Evolutionary conservation across 2,888 invertebrate genomes (phyloP).

Genomic region (Mesorhabditis belari): DNA sequence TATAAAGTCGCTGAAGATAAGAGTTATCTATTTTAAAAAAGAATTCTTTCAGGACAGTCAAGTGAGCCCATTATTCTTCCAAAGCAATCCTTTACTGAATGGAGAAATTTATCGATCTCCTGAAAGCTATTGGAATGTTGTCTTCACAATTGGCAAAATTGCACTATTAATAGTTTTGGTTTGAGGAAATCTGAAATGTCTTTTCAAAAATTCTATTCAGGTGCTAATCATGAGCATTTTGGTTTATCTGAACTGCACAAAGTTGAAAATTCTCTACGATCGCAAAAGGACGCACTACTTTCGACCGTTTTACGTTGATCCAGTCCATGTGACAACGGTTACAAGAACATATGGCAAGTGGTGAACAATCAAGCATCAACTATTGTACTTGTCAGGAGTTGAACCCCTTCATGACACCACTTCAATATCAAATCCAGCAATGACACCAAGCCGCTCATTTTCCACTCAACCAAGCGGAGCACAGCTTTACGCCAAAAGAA

Average conservation of each 20-base stretch:
- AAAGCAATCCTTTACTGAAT: constrained; percentile 11
- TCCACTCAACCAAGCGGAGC: neutral
- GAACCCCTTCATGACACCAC: too few relatives aligned
- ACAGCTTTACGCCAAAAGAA: too few relatives aligned
- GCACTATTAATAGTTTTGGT: constrained; percentile 20
- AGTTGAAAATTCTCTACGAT: constrained; percentile 28
- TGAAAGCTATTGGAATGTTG: constrained; percentile 18
- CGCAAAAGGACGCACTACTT: constrained; percentile 35
- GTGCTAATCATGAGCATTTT: constrained; percentile 29
- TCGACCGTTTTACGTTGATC: constrained; percentile 31
- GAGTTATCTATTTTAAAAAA: constrained; percentile 4
- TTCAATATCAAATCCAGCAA: neutral
- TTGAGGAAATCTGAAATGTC: neutral
- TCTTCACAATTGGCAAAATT: constrained; percentile 25
- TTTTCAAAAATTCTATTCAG: constrained; percentile 4
- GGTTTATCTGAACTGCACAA: constrained; percentile 37
- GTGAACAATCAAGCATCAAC: neutral
- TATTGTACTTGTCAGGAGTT: neutral
- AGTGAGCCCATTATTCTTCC: constrained; percentile 22
- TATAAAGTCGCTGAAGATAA: too few relatives aligned
- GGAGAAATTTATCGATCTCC: neutral
- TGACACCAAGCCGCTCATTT: neutral
- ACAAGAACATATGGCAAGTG: neutral
- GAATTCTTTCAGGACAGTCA: constrained; percentile 15
- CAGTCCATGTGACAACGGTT: constrained; percentile 2